phyloP scores from a whole-genome alignment of 2,888 invertebrate species.

The Drosophila seclusa region DNA sequence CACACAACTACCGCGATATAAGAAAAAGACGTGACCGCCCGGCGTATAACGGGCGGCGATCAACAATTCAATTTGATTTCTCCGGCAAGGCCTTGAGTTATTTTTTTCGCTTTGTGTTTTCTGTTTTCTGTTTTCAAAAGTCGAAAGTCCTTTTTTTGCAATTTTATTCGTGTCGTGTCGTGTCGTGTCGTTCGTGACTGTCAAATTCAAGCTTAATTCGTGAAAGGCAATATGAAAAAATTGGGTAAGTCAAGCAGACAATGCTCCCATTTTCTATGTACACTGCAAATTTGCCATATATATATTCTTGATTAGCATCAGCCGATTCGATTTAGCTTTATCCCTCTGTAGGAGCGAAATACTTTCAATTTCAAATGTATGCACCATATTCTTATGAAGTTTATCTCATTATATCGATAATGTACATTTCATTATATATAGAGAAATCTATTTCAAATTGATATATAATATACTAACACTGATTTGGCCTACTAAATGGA shows the following conservation, averaged over 20 bases:
- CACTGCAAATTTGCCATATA: background rate
- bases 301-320: background rate
- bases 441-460: background rate
- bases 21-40: slow-evolving; percentile 60
- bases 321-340: background rate
- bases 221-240: slow-evolving; percentile 66
- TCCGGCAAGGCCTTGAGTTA: slow-evolving; percentile 56
- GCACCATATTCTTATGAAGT: background rate
- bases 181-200: slow-evolving; percentile 21
- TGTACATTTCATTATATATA: background rate
- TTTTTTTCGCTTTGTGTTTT: slow-evolving; percentile 43
- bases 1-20: slow-evolving; percentile 50
- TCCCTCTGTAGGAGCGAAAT: background rate
- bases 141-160: slow-evolving; percentile 23
- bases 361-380: too few relatives aligned
- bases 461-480: too few relatives aligned
- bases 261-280: background rate
- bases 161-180: slow-evolving; percentile 26
- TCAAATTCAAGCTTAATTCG: slow-evolving; percentile 10
- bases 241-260: slow-evolving; percentile 57
- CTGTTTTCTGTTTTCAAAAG: slow-evolving; percentile 33
- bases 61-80: slow-evolving; percentile 57
- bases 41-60: slow-evolving; percentile 60
- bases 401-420: background rate
- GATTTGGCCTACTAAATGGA: background rate